These are phyloP conservation scores for Drosophila bunnanda DNA, from an alignment of 2,888 invertebrate species.

Conservation along the genomic window DNA sequence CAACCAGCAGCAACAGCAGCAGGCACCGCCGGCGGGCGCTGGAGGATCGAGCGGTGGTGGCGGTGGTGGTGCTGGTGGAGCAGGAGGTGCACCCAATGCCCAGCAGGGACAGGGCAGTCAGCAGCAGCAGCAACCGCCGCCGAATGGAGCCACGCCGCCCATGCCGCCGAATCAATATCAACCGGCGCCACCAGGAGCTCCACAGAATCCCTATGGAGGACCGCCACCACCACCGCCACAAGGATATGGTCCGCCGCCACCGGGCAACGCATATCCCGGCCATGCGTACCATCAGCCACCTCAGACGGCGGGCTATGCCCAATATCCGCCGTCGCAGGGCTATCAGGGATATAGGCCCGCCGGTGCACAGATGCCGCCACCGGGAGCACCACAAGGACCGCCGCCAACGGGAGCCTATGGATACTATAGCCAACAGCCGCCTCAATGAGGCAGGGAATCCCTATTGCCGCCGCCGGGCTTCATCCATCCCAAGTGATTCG, in stretches of 20 bases:
- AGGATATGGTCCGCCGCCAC: constrained; percentile 83
- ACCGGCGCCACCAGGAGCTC: constrained; percentile 82
- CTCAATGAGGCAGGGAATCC: constrained; percentile 82
- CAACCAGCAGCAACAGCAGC: constrained; percentile 74
- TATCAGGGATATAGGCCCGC: constrained; percentile 88
- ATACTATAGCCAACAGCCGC: constrained; percentile 93
- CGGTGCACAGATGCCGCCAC: constrained; percentile 87
- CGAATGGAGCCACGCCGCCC: constrained; percentile 82
- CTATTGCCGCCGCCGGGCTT: constrained; percentile 34
- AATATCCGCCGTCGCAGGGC: constrained; percentile 87
- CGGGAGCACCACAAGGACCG: constrained; percentile 83
- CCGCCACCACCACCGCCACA: constrained; percentile 83
- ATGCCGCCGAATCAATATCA: constrained; percentile 84
- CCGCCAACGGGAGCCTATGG: constrained; percentile 90
- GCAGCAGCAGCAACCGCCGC: constrained; percentile 52
- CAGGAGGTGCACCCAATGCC: constrained; percentile 58
- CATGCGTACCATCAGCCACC: constrained; percentile 86
- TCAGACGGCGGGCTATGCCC: constrained; percentile 86
- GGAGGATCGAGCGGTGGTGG: constrained; percentile 17
- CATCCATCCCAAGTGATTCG: constrained; percentile 34
- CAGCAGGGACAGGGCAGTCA: constrained; percentile 64
- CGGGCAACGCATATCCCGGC: constrained; percentile 86
- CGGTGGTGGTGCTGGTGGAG: constrained; percentile 29
- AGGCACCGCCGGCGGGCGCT: constrained; percentile 50
- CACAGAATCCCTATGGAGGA: constrained; percentile 82